Evolutionary conservation across 30 jellyfish, hydroid and myxozoan species (phyloP), one percentile per base, ranked within the genome.

Genomic region (Turritopsis rubra): DNA sequence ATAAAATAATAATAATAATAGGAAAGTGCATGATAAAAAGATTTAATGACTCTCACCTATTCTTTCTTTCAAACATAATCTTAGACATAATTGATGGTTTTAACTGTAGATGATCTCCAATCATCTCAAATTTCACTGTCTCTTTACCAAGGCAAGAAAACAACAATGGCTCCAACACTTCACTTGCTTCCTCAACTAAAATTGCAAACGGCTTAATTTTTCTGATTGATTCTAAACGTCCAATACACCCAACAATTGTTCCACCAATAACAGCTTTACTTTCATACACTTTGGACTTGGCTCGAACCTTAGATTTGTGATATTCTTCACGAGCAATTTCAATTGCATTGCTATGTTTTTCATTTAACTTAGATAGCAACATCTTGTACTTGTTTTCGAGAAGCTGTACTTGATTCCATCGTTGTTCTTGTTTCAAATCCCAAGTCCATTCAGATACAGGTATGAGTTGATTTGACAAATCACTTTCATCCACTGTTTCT

Each of bases 181-280:
- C 84, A n/a, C 72, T 28, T 26, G 84, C 84, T 52, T 76, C 84
- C 53, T 76, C 84, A 9, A 76, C 84, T 23, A 76, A 65, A 76
- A 76, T 76, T 16, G 84, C 84, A 76, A 76, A 76, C 16, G 84
- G 84, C 72, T 76, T 76, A 23, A 54, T 76, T 52, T 29, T 76
- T 18, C 84, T 79, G 68, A 76, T 76, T 9, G 84, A 22, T 28
- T 76, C 84, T 1, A 76, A 54, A 13, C 84, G 68, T 1, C 72
- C 84, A 28, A 76, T 76, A 28, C 84, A 76, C 7, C 84, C 84
- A 76, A 76, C 84, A 9, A 76, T 76, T 29, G 84, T 76, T 21
- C 84, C 84, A 21, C 84, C 84, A 76, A 76, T 76, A 22, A 76
- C 84, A 22, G 84, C 22, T 22, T 76, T 76, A 23, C 84, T 28